These are phyloP conservation scores for Osedax fenrisi DNA, from an alignment of 2,888 invertebrate species.

Conservation along the genomic window DNA sequence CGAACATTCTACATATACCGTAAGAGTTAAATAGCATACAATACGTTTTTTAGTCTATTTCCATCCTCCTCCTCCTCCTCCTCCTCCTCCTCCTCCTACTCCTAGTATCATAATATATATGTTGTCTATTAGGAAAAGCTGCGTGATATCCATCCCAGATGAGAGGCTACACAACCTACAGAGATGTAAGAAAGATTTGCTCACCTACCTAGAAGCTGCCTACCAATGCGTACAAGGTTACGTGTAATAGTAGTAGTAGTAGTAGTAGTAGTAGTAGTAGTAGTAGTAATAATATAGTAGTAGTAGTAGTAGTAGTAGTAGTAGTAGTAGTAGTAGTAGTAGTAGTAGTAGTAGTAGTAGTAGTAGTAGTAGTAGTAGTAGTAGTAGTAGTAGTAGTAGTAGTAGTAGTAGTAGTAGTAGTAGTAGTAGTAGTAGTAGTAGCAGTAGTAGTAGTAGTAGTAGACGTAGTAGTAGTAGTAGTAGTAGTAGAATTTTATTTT, in stretches of 20 bases:
- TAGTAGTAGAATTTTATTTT: no score
- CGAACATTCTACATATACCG: no score
- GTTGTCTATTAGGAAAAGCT: no score
- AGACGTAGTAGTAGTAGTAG: not conserved
- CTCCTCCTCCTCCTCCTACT: no score
- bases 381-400: slow-evolving; percentile 18
- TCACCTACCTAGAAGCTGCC: slow-evolving; percentile 35
- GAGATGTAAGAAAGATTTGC: slow-evolving; percentile 34
- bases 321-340: slow-evolving; percentile 8
- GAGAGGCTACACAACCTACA: slow-evolving; percentile 33
- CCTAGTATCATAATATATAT: no score
- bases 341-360: slow-evolving; percentile 7
- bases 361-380: not conserved
- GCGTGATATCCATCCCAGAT: slow-evolving; percentile 34
- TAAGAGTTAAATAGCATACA: no score
- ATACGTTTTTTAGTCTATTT: no score
- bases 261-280: not conserved
- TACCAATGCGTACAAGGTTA: slow-evolving; percentile 33
- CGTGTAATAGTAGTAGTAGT: not conserved
- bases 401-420: slow-evolving; percentile 13
- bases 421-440: slow-evolving; percentile 5
- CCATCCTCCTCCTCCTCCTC: no score
- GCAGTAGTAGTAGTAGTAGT: slow-evolving; percentile 12
- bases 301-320: not conserved
- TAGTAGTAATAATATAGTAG: slow-evolving; percentile 4